A percentile compares a stretch with the other conserved stretches of the same genome.
Evolutionary conservation across 2,888 invertebrate species (phyloP).

Genomic region (Chironomus riparius): DNA sequence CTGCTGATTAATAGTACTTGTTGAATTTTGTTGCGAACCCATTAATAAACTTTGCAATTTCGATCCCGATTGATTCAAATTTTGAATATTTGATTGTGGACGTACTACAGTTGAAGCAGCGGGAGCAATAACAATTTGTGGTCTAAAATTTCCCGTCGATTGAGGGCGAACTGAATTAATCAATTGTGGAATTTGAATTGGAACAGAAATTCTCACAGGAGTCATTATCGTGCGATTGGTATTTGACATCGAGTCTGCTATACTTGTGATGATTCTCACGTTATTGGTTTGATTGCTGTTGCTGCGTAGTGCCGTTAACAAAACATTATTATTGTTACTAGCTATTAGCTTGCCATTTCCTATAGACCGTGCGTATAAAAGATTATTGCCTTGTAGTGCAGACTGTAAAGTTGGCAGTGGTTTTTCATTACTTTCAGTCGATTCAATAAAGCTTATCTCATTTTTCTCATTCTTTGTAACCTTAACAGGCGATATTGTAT

Average conservation of each 20-base stretch:
- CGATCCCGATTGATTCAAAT: background rate
- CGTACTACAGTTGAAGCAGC: background rate
- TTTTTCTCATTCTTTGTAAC: background rate
- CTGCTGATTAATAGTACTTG: background rate
- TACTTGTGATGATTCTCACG: constrained; percentile 14
- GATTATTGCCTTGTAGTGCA: constrained; percentile 1
- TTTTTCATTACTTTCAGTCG: constrained; percentile 1
- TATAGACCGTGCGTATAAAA: constrained; percentile 20
- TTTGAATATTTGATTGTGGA: background rate
- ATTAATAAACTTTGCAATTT: background rate
- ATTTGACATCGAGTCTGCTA: background rate
- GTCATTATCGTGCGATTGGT: constrained; percentile 1
- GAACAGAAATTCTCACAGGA: constrained; percentile 24
- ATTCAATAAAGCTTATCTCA: background rate
- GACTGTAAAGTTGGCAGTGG: constrained; percentile 6
- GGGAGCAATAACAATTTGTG: constrained; percentile 20
- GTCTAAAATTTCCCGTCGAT: constrained; percentile 8
- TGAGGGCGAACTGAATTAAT: constrained; percentile 20
- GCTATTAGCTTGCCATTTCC: constrained; percentile 22
- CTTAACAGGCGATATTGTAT: background rate
- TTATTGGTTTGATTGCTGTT: background rate
- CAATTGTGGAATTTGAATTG: constrained; percentile 22
- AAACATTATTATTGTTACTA: constrained; percentile 22
- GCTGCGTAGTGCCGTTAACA: constrained; percentile 12
- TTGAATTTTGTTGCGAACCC: constrained; percentile 7